Percentiles rank a stretch among this genome's conserved stretches.
phyloP scores from a whole-genome alignment of 2,113 vertebrate species.

The Zosterops japonicus region DNA sequence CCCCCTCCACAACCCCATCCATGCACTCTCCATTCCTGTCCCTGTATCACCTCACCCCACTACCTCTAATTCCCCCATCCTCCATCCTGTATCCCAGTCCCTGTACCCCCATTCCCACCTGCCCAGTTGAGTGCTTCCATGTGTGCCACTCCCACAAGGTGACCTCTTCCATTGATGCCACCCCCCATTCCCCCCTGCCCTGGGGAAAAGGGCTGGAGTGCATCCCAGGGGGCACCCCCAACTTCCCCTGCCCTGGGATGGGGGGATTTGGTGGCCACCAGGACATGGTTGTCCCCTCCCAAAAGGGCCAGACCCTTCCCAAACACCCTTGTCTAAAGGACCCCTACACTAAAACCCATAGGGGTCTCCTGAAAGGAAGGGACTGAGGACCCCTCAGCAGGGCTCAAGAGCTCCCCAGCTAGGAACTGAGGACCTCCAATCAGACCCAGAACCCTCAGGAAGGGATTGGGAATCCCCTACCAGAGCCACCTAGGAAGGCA shows the following conservation, averaged over 20 bases:
- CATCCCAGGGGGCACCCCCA: not conserved
- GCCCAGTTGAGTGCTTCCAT: not conserved
- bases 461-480: fast-evolving
- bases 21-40: too few relatives aligned
- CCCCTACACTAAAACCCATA: not conserved
- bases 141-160: not conserved
- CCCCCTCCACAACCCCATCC: not conserved
- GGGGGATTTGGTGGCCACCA: not conserved
- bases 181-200: not conserved
- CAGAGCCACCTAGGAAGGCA: not conserved
- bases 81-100: too few relatives aligned
- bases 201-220: not conserved
- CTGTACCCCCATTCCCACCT: not conserved
- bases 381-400: not conserved
- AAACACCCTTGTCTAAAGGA: not conserved
- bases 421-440: fast-evolving
- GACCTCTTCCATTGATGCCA: not conserved
- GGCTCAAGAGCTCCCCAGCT: too few relatives aligned
- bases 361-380: not conserved
- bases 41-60: not conserved
- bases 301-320: not conserved
- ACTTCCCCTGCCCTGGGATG: too few relatives aligned
- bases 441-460: not conserved
- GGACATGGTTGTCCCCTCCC: not conserved
- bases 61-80: not conserved